Evolutionary conservation across 2,888 invertebrate genomes (phyloP), one percentile per base, ranked within the genome.

Genomic region (Rotaria sp.): DNA sequence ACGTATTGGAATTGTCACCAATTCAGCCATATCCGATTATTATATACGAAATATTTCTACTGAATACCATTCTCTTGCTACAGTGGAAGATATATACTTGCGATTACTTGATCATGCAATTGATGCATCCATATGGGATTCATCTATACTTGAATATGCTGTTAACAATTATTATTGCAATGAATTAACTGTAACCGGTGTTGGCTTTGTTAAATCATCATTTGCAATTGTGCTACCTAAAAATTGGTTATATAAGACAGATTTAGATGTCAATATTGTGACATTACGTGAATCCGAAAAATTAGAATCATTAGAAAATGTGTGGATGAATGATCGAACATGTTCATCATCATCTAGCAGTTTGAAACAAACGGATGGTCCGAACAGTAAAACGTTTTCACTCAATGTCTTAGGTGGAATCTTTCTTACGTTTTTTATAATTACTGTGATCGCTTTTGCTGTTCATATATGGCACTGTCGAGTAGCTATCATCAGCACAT

Each of bases 121-220:
- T 41, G 75, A 75, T 75, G 75, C 75, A 41, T n/a, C 38, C 2
- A 41, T 75, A 75, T 75, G 75, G 75, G 75, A 75, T 75, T 21
- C 38, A 41, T 15, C 75, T 38, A 21, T 24, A 41, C 38, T 75
- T 21, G 41, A 75, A 75, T 75, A 41, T 75, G 41, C 18, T 30
- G 13, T 41, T 41, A 26, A 38, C 21, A 35, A 26, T 10, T 7
- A 18, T 24, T 75, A 75, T 26, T 75, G 75, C 41, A 10, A 35
- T 41, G 11, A 41, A 24, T 41, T 75, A 10, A 38, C 24, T 41
- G 24, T 75, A 2, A 30, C 30, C 30, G 75, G 75, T 24, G 30
- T 18, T 41, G 75, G 41, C 5, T 75, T 75, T 41, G 38, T 41
- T 75, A 38, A 26, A 75, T 75, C 75, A 41, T 75, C 75, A 41